Evolutionary conservation across 2,797 vertebrate species (phyloP).

Genomic region (Loris lydekkerianus): DNA sequence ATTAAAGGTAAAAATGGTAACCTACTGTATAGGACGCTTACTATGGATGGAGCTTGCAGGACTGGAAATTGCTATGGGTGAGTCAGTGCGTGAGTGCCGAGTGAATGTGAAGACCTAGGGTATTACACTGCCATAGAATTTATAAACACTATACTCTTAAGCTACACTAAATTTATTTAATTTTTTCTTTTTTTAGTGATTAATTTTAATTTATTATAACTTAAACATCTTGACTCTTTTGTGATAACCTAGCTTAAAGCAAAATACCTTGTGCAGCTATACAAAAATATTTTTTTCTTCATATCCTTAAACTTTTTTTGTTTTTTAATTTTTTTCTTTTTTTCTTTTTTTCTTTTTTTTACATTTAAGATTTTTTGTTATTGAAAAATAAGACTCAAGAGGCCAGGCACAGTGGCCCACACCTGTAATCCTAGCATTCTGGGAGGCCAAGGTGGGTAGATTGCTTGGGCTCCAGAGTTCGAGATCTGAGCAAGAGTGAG

Average conservation of each 20-base stretch:
- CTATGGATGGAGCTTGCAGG: background rate
- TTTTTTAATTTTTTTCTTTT: too few relatives aligned
- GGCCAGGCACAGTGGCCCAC: too few relatives aligned
- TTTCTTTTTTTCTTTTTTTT: background rate
- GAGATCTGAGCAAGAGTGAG: too few relatives aligned
- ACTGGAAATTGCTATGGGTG: background rate
- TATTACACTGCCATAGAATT: background rate
- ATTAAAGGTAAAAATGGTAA: background rate
- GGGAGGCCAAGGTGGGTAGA: too few relatives aligned
- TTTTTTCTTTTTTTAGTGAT: background rate
- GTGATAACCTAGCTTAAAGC: background rate
- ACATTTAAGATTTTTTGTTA: background rate
- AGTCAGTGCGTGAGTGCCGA: background rate
- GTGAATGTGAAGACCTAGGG: background rate
- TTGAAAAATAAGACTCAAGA: background rate
- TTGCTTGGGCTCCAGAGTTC: too few relatives aligned
- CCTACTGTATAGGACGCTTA: too few relatives aligned
- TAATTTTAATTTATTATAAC: background rate
- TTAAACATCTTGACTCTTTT: background rate
- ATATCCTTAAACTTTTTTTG: background rate
- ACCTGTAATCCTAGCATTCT: too few relatives aligned
- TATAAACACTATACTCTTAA: background rate
- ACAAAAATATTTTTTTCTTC: background rate
- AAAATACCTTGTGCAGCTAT: background rate
- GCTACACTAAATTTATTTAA: background rate